These are phyloP conservation scores for Eremobia ochroleuca DNA, from an alignment of 2,888 invertebrate genomes.

Conservation along the genomic window DNA sequence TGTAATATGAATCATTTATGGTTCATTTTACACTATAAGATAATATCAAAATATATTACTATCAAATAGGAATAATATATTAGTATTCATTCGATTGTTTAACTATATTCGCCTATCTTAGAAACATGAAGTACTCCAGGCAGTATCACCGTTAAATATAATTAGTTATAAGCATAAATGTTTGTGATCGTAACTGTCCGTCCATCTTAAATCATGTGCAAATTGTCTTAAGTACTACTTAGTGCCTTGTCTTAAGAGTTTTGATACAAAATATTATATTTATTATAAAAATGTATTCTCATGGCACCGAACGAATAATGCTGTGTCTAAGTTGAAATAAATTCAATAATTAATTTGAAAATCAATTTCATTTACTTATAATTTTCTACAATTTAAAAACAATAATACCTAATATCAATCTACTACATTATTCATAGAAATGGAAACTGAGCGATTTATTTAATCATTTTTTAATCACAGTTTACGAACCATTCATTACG, in stretches of 20 bases:
- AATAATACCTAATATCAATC: neutral
- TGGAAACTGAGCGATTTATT: neutral
- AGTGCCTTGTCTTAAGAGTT: conserved; percentile 74
- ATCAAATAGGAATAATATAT: neutral
- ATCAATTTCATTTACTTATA: conserved; percentile 48
- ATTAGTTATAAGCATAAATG: conserved; percentile 66
- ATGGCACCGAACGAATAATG: conserved; percentile 51
- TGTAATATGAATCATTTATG: neutral
- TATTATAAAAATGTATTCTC: conserved; percentile 70
- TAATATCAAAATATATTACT: too few relatives aligned
- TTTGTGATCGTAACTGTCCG: conserved; percentile 86
- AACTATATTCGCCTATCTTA: neutral
- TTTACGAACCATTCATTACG: neutral
- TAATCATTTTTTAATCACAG: neutral
- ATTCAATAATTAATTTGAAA: conserved; percentile 37
- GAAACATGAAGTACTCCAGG: conserved; percentile 14
- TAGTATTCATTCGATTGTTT: neutral
- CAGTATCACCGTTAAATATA: conserved; percentile 46
- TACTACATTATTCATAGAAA: conserved; percentile 5
- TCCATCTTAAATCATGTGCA: conserved; percentile 80
- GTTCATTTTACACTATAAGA: neutral
- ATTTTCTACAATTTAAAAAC: neutral
- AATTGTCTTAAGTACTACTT: conserved; percentile 69
- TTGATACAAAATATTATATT: conserved; percentile 75
- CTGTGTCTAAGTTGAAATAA: conserved; percentile 60